Base-by-base conservation (phyloP, 2,113 vertebrate species). In the Poecilia latipinna region DNA sequence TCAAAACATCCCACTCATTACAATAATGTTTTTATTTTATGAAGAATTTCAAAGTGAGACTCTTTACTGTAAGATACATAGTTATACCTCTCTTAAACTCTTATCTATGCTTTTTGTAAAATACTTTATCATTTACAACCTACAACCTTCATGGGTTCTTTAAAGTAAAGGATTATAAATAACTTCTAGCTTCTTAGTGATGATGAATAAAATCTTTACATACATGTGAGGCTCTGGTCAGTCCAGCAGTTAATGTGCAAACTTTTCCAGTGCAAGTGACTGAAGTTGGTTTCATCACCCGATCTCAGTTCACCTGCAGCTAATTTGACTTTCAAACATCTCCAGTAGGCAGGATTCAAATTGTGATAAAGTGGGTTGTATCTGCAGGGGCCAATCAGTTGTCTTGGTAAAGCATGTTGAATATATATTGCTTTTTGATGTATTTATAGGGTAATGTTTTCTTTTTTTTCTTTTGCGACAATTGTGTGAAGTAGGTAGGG, bases 281-380 rank as follows among this genome's bases (percentile, higher is more conserved):
- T n/a, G 22, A 57, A 54, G 15, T 22, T 54, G 22, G 2, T 24
- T 54, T 22, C 8, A n/a, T 22, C 44, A 54, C 65, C n/a, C 35
- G 72, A 60, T 29, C 22, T 72, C 65, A 1, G 12, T n/a, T 26
- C 2, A 70, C 71, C 67, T 79, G 70, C 73, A 68, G 74, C 68
- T 74, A 29, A 89, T 89, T 88, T 89, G 84, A 84, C 81, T 86
- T 54, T 13, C 76, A 88, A 84, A 88, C 29, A 4, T 32, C 68
- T 29, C 31, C 62, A 75, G 65, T 68, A 64, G 13, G 35, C 66
- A 64, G 51, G 28, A 88, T 65, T 85, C 78, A 85, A 88, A 85
- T 85, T 48, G 22, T 1, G 15, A n/a, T 17, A 2, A 39, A 79
- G 39, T 24, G 22, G n/a, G 11, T 35, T n/a, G 12, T 33, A 61